Percentiles rank a stretch among this genome's conserved stretches.
Evolutionary conservation across 2,113 vertebrate genomes (phyloP).

Genomic region (Marmota monax): DNA sequence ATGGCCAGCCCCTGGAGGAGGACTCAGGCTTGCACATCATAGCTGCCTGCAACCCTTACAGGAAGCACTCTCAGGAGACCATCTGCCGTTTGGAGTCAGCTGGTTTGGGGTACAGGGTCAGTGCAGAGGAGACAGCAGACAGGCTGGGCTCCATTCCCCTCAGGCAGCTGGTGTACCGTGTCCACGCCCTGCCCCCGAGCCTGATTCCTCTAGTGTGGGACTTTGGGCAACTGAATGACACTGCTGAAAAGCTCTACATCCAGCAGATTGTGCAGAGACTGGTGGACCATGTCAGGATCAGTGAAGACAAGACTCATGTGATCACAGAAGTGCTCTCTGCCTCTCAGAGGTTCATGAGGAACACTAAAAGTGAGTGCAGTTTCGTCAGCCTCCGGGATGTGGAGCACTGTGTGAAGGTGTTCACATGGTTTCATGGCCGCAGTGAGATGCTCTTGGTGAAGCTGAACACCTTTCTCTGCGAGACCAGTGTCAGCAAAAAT

Average conservation of each 20-base stretch:
- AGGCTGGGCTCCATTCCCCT: constrained; percentile 96
- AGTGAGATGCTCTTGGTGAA: constrained; percentile 86
- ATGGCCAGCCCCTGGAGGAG: constrained; percentile 87
- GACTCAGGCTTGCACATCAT: constrained; percentile 92
- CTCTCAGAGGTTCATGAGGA: constrained; percentile 95
- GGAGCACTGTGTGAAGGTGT: constrained; percentile 95
- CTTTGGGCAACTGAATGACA: constrained; percentile 94
- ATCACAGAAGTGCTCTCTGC: constrained; percentile 91
- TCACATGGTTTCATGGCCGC: constrained; percentile 92
- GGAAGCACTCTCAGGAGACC: constrained; percentile 94
- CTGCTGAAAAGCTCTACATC: constrained; percentile 92
- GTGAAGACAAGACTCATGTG: accelerated
- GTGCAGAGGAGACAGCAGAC: constrained; percentile 93
- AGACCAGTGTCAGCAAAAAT: neutral
- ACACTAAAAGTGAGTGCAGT: constrained; percentile 91
- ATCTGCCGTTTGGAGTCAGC: constrained; percentile 94
- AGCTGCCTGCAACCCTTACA: constrained; percentile 98
- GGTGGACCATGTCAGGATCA: constrained; percentile 50
- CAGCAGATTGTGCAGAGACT: constrained; percentile 95
- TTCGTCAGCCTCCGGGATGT: constrained; percentile 98
- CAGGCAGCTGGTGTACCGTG: constrained; percentile 96
- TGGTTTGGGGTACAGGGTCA: constrained; percentile 95
- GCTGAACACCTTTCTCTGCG: constrained; percentile 79
- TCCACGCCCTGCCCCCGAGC: constrained; percentile 96
- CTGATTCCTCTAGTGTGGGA: constrained; percentile 98